phyloP scores from a whole-genome alignment of 1,140 invertebrate species.

The Penaeus indicus region DNA sequence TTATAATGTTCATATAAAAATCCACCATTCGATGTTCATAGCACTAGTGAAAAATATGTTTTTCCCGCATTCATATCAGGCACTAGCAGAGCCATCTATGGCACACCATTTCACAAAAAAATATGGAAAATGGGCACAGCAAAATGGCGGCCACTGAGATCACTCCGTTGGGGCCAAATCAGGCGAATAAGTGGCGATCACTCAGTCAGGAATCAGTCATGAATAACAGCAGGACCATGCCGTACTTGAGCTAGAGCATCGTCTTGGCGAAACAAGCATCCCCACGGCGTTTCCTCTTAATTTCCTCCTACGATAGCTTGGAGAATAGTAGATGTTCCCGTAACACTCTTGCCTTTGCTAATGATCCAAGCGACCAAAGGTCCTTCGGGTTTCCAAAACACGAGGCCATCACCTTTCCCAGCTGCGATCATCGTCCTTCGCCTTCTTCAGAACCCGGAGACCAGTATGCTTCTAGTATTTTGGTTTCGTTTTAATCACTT shows the following conservation, averaged over 20 bases:
- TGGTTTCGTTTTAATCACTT: neutral
- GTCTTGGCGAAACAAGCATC: conserved; percentile 17
- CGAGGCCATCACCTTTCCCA: conserved; percentile 14
- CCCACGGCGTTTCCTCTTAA: conserved; percentile 21
- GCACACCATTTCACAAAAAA: too few relatives aligned
- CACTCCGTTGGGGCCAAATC: too few relatives aligned
- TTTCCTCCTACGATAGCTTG: neutral
- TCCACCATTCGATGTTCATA: too few relatives aligned
- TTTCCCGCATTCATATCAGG: too few relatives aligned
- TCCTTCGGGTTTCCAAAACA: neutral
- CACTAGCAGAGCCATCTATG: too few relatives aligned
- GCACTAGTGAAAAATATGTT: too few relatives aligned
- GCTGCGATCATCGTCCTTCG: conserved; percentile 8
- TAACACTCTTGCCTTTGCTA: neutral
- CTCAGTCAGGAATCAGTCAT: neutral
- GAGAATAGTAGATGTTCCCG: neutral
- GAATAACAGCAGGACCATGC: neutral
- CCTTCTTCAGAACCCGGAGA: conserved; percentile 11
- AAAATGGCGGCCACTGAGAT: too few relatives aligned
- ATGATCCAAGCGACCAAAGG: conserved; percentile 1
- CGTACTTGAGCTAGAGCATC: neutral
- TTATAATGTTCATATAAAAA: too few relatives aligned
- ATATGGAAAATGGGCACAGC: too few relatives aligned
- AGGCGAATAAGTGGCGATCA: too few relatives aligned
- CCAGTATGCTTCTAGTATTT: neutral